Percentiles rank a stretch among this genome's conserved stretches.
Evolutionary conservation across 2,113 vertebrate species (phyloP).

Genomic region (Grus americana): DNA sequence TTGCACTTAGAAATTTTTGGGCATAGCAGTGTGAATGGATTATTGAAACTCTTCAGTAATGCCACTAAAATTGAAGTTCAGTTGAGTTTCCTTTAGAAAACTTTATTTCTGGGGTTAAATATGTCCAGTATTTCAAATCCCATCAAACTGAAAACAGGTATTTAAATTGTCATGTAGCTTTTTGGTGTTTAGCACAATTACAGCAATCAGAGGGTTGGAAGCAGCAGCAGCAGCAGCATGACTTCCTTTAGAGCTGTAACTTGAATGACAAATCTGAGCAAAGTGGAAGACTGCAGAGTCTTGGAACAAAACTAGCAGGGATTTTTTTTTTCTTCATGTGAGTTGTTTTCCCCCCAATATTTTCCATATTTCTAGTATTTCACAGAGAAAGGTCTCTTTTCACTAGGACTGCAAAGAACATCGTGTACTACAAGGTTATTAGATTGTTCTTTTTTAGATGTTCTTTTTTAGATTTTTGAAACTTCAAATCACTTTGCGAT

Average conservation of each 20-base stretch:
- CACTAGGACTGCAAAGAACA: not conserved
- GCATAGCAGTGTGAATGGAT: not conserved
- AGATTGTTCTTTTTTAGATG: not conserved
- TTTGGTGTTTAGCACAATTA: conserved; percentile 43
- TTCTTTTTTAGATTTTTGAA: not conserved
- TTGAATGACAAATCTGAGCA: not conserved
- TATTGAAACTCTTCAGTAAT: conserved; percentile 8
- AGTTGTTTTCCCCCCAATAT: not conserved
- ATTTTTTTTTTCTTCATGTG: not conserved
- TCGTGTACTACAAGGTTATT: not conserved
- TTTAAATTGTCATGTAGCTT: conserved; percentile 48
- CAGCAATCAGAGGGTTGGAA: not conserved
- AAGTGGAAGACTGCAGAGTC: conserved; percentile 7
- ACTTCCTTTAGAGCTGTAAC: not conserved
- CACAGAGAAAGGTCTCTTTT: not conserved
- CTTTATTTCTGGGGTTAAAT: conserved; percentile 37
- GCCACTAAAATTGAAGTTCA: conserved; percentile 5
- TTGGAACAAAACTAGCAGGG: conserved; percentile 20
- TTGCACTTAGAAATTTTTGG: not conserved
- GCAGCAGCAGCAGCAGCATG: conserved; percentile 8
- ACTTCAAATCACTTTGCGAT: not conserved
- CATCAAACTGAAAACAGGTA: conserved; percentile 28
- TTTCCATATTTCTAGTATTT: not conserved
- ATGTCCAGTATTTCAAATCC: conserved; percentile 31
- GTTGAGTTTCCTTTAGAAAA: conserved; percentile 6